Base-by-base conservation (phyloP, 1,140 invertebrate genomes). In the Drosophila littoralis region DNA sequence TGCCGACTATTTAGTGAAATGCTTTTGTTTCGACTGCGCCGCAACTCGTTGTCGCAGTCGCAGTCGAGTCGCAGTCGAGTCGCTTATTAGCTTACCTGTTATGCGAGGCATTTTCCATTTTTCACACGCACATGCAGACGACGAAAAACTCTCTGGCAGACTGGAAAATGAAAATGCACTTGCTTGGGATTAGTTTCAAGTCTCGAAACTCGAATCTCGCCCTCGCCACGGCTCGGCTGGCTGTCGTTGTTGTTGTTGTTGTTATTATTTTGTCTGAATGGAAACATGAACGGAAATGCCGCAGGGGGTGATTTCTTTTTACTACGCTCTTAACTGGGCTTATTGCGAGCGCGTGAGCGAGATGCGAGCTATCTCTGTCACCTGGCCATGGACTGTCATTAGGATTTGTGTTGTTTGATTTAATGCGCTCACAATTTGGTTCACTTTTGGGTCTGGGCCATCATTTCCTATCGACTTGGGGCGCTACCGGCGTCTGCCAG, bases 71-170 rank as follows among this genome's bases (percentile, higher is more conserved):
- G 52, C 35, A 17, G 36, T 32, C 54, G 50, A 36, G 63, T 66
- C 54, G 79, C 82, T 86, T 88, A 88, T 88, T 86, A 88, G 88
- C 82, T 83, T 88, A 88, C 83, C 82, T 86, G 83, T 73, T 70
- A 79, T 79, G 64, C 61, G 64, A 71, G 65, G 77, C 75, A 83
- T 88, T 82, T 88, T 79, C 22, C 65, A 66, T 79, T 88, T 84
- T 82, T 86, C 79, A 83, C 83, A 88, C 82, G 83, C 82, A 79
- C 75, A 70, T 58, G 43, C 64, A 69, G 51, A 64, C 67, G 32
- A 38, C 46, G 51, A 54, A 77, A 65, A 57, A 43, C 52, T 63
- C 54, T 38, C 58, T 69, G 35, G 38, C 46, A 81, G 60, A 84
- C 74, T 59, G 59, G 50, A 51, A 73, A 73, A 72, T 76, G 75